Evolutionary conservation across 1,140 invertebrate genomes (phyloP), one percentile per base, ranked within the genome.

Genomic region (Bradysia coprophila): DNA sequence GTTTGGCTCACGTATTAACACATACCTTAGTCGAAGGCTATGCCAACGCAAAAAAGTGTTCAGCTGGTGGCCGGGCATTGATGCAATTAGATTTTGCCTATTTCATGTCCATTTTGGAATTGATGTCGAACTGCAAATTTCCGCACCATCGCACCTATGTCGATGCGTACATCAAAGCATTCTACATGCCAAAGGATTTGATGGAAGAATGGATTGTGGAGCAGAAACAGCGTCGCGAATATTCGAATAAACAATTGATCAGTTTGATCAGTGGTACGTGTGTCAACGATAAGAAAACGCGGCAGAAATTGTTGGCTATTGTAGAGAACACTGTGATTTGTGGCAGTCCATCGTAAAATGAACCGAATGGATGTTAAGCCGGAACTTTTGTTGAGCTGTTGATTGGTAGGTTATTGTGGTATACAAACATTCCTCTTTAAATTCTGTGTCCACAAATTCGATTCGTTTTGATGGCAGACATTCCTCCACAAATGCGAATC

Each of bases 1-100:
- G 81, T 57, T 75, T 90, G 37, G 75, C 90, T 0, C 76, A 82
- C 56, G 75, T 89, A 38, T 72, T 87, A 13, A 81, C 86, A 22
- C 76, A 81, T 52, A 76, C 84, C 8, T 69, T 98, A 46, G 88
- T 98, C 0, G 91, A 97, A 69, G 93, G 93, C 5, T 95, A 88
- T 65, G 78, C 88, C 6, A 78, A 75, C 54, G 84, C 84, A 1
- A 88, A 83, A 49, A 95, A 94, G 59, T 98, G 95, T 65, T 89
- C 90, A 0, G 92, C 92, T 49, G 92, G 90, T 48, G 95, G 95
- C 1, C 65, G 94, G 45, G 94, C 89, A 1, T 59, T 98, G 3
- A 98, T 98, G 94, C 92, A 96, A 57, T 66, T 98, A 3, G 95
- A 98, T 69, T 97, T 92, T 60, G 88, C 91, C 19, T 93, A 98